These are phyloP conservation scores for Hippocampus kuda DNA, from an alignment of 2,797 vertebrate genomes.

Conservation along the genomic window DNA sequence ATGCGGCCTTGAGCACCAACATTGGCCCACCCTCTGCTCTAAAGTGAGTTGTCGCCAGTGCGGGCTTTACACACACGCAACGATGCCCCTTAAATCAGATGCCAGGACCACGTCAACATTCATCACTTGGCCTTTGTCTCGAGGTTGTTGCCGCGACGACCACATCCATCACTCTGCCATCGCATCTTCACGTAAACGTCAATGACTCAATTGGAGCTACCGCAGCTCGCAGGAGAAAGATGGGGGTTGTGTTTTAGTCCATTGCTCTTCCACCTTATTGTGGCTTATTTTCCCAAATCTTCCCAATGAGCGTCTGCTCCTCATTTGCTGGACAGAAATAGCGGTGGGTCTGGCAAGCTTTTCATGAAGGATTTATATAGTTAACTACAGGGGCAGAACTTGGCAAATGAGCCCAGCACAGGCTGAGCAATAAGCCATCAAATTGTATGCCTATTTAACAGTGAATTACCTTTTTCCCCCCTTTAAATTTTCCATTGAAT, in stretches of 20 bases:
- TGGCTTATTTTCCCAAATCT: conserved; percentile 35
- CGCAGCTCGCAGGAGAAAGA: conserved; percentile 31
- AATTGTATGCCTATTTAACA: neutral
- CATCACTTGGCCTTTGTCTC: conserved; percentile 41
- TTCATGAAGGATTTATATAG: neutral
- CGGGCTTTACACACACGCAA: neutral
- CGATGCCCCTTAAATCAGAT: conserved; percentile 27
- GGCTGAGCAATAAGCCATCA: neutral
- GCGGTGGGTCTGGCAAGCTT: neutral
- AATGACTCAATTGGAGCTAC: conserved; percentile 39
- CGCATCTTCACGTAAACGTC: conserved; percentile 38
- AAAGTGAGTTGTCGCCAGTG: neutral
- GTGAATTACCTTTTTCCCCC: neutral
- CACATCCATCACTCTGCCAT: conserved; percentile 41
- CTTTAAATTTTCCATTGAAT: neutral
- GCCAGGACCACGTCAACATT: conserved; percentile 36
- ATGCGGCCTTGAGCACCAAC: neutral
- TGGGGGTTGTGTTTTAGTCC: conserved; percentile 24
- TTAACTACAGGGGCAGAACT: neutral
- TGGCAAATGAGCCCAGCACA: neutral
- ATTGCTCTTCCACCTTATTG: conserved; percentile 20
- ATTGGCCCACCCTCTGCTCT: neutral
- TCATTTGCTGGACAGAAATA: neutral
- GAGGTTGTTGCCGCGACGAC: conserved; percentile 34
- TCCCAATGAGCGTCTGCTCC: conserved; percentile 23